Percentiles rank a stretch among this genome's conserved stretches.
These are phyloP conservation scores for Acleris holmiana DNA, from an alignment of 2,888 invertebrate genomes.

Conservation along the genomic window DNA sequence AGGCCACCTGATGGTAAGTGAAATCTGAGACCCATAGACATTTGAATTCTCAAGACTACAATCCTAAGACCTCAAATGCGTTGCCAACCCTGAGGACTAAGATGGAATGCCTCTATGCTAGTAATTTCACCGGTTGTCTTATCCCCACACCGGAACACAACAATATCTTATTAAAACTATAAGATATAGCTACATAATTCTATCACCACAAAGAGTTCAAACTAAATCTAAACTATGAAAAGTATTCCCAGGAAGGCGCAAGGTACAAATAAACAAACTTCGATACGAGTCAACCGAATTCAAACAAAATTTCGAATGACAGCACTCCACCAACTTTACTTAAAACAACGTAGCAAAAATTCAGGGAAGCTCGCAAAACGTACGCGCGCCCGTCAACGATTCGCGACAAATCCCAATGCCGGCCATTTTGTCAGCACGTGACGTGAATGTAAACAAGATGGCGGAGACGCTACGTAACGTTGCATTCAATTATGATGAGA, in stretches of 20 bases:
- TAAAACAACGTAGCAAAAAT: conserved; percentile 10
- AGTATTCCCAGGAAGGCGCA: not conserved
- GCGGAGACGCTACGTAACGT: conserved; percentile 8
- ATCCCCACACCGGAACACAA: too few species aligned
- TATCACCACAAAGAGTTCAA: too few species aligned
- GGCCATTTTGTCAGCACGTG: conserved; percentile 24
- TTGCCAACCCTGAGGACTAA: too few species aligned
- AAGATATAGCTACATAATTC: too few species aligned
- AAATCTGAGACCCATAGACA: too few species aligned
- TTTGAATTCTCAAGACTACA: too few species aligned
- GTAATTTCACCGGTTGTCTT: too few species aligned
- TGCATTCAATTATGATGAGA: conserved; percentile 23
- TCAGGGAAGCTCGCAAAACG: conserved; percentile 11
- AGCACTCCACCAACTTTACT: conserved; percentile 13
- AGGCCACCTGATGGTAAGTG: too few species aligned
- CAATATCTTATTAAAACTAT: too few species aligned
- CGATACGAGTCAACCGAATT: not conserved
- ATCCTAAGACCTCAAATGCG: too few species aligned
- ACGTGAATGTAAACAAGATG: conserved; percentile 16
- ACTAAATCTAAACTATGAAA: not conserved
- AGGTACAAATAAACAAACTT: not conserved
- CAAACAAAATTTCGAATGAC: conserved; percentile 7
- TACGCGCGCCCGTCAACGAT: conserved; percentile 16
- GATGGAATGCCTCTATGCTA: too few species aligned
- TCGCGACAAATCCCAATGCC: conserved; percentile 10